These are phyloP conservation scores for Stomatorhinus ivindoensis DNA, from an alignment of 2,113 vertebrate species.

Conservation along the genomic window DNA sequence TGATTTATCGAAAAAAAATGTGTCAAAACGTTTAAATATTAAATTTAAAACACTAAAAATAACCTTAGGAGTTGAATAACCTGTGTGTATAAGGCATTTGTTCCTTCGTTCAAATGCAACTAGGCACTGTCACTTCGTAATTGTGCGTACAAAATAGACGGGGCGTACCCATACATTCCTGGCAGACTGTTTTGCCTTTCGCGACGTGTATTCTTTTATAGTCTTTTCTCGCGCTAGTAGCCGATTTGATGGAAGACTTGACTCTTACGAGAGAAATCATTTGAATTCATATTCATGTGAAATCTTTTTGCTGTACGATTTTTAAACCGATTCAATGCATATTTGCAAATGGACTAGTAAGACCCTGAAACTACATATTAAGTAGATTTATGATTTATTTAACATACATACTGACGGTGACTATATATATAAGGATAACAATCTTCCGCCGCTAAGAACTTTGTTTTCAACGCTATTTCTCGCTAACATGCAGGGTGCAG, in stretches of 20 bases:
- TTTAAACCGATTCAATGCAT: background rate
- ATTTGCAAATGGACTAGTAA: background rate
- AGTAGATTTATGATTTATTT: background rate
- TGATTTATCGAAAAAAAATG: background rate
- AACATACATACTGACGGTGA: background rate
- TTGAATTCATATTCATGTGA: background rate
- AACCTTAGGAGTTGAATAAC: background rate
- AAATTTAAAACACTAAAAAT: background rate
- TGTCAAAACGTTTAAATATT: background rate
- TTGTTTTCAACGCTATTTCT: background rate
- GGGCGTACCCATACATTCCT: background rate
- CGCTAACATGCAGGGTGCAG: background rate
- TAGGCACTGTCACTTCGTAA: background rate
- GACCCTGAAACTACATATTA: background rate
- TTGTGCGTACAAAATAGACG: constrained; percentile 6
- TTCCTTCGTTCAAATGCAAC: background rate
- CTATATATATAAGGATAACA: background rate
- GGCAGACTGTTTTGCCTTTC: background rate
- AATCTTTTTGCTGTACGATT: background rate
- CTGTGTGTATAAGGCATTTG: background rate
- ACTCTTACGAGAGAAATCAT: background rate
- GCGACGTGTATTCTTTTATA: background rate
- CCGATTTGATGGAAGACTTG: background rate
- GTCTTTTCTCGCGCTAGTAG: background rate
- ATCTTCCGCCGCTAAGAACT: background rate